Evolutionary conservation across 2,113 vertebrate species (phyloP), one percentile per base, ranked within the genome.

Genomic region (Phalacrocorax carbo): DNA sequence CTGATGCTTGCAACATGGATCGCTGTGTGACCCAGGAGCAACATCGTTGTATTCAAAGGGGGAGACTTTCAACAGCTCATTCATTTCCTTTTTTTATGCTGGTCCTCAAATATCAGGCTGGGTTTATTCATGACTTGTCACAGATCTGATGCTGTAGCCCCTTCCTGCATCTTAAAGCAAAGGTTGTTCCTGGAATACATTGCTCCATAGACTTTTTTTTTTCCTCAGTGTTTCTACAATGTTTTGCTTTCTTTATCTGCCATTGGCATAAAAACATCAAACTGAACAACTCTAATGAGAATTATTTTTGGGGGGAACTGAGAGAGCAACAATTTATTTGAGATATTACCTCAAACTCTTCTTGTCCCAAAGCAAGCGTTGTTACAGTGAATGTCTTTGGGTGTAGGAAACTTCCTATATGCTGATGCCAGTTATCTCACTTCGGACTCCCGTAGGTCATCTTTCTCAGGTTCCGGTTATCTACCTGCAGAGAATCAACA

Each of bases 21-120:
- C 32, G 1, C 7, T 52, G 40, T 7, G 7, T 72, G 19, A 79
- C 22, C 22, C 52, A 34, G 0, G 1, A 87, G 23, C 21, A 19
- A 16, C 4, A 8, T 9, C 1, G 0, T 36, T 65, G 13, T 36
- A 5, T 25, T 66, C 34, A 19, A 26, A 92, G 42, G 11, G 83
- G 30, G 32, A 71, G 49, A 23, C 22, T 69, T 77, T 57, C n/a
- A 85, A 7, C 19, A 86, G 48, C 48, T 76, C 11, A 29, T 80
- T 76, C 3, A 6, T 51, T 49, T 15, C 4, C 52, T 7, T 73
- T 19, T 73, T 77, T 70, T 4, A 20, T 27, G 21, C 10, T 32
- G 19, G 8, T 81, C 10, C 44, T 95, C 44, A 86, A 15, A 54
- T 34, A 8, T 34, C 73, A 86, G 15, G 26, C 80, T 58, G 60